Base-by-base conservation (phyloP, 2,113 vertebrate genomes). In the Elachura formosa region DNA sequence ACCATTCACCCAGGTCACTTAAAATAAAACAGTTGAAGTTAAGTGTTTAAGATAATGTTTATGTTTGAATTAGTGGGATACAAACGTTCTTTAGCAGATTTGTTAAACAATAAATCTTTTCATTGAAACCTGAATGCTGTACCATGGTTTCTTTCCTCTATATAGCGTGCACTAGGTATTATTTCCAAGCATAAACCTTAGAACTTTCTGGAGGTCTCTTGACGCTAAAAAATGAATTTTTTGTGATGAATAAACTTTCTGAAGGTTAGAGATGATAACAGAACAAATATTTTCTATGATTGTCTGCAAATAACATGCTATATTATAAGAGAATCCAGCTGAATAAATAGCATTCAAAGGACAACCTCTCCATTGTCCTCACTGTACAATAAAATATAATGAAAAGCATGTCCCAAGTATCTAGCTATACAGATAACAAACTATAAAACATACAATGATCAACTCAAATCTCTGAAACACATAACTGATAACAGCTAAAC, bases 371-470 rank as follows among this genome's bases (percentile, higher is more conserved):
- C 36, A 52, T 88, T 89, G 69, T 85, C 63, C 89, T 94, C 25
- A 23, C 38, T 6, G 62, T 84, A 91, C 59, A 92, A 71, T 84
- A 73, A 89, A 76, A 89, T 85, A 94, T 90, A 95, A 94, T 74
- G 36, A 80, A 97, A 97, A 95, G 56, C 84, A 90, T 96, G 92
- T 97, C 96, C 87, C 89, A 95, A 97, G 88, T 95, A 90, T 73
- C 85, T 23, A 84, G 43, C 61, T 79, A 94, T 80, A 59, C 48
- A 96, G 94, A 96, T 97, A 97, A 96, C 74, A 95, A 96, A 71
- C 43, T 78, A 94, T 90, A 96, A 96, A 97, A 92, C 92, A 92
- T 34, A 91, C 71, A 93, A 63, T 38, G 83, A 97, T 95, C 46
- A 5, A 6, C 67, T 45, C 76, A 97, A 97, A 97, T 96, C 93